Conservation (phyloP, 2,888 invertebrate species). For the Aspidiotus destructor region DNA sequence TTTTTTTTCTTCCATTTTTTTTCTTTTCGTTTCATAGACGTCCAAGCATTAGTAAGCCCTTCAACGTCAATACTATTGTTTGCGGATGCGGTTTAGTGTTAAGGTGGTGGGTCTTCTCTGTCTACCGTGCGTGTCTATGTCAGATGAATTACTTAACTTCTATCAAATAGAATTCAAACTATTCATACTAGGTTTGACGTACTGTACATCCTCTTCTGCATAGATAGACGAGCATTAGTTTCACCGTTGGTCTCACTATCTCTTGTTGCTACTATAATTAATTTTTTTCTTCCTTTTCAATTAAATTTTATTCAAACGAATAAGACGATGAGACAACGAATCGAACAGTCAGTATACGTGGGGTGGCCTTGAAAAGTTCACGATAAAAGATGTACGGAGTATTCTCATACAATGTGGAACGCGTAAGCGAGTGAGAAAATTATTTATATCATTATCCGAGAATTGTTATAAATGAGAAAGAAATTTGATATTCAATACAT, state of each 20-base stretch:
- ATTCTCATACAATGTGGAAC: neutral
- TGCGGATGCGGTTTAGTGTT: slow-evolving; percentile 27
- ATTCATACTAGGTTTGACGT: slow-evolving; percentile 25
- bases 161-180: slow-evolving; percentile 26
- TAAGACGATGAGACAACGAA: neutral
- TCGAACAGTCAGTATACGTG: too few species aligned
- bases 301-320: neutral
- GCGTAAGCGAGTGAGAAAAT: too few species aligned
- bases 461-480: too few species aligned
- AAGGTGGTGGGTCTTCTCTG: slow-evolving; percentile 21
- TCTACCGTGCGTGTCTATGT: neutral
- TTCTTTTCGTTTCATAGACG: slow-evolving; percentile 22
- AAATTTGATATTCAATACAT: too few species aligned
- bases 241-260: slow-evolving; percentile 22
- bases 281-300: too few species aligned
- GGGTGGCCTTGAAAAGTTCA: slow-evolving; percentile 1
- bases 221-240: slow-evolving; percentile 24
- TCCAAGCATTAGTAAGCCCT: slow-evolving; percentile 27
- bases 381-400: neutral
- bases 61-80: slow-evolving; percentile 18
- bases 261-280: too few species aligned
- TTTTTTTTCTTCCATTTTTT: neutral
- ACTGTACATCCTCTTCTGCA: slow-evolving; percentile 8
- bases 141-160: slow-evolving; percentile 25
- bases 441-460: too few species aligned